Base-by-base conservation (phyloP, 2,113 vertebrate species). In the Poeciliopsis retropinna region DNA sequence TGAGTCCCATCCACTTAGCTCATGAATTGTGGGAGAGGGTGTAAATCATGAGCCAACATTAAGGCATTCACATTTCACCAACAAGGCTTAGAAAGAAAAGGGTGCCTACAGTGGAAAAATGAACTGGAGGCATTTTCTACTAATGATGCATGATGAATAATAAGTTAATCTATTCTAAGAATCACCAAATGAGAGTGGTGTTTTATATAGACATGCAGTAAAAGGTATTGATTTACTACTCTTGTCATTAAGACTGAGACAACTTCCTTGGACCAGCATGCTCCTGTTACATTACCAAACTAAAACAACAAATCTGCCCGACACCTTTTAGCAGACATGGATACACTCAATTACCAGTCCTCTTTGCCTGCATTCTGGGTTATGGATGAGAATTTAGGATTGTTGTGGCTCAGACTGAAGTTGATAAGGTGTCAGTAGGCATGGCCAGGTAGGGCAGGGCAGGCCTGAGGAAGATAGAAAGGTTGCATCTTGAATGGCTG, bases 321-420 rank as follows among this genome's bases (percentile, higher is more conserved):
- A 37, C 63, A 73, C 69, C 76, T 31, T 67, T 34, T 64, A 22
- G 67, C 30, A 74, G 31, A 79, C 84, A 85, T 67, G 78, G 80
- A 88, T 78, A 69, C 80, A 73, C 67, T 72, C 73, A 92, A 92
- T 88, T 89, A 91, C 79, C 78, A 73, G 75, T 8, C 77, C 13
- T 65, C 71, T 77, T 85, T 6, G 68, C 73, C 78, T 85, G 80
- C 72, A 69, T 73, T 32, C 75, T 71, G 75, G 84, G 85, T 81
- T 44, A 67, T 80, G 70, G 80, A 87, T 67, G 85, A 92, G 91
- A 93, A 94, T 94, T 92, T 90, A 78, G 67, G 84, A 92, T 84
- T 87, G 88, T 87, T 85, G 78, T 32, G 41, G 80, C 71, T 31
- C 17, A 32, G 29, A 60, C 70, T 68, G 86, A 79, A 82, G 83